Percentiles rank a stretch among this genome's conserved stretches.
These are phyloP conservation scores for Limnephilus auricula DNA, from an alignment of 2,888 invertebrate species.

Conservation along the genomic window DNA sequence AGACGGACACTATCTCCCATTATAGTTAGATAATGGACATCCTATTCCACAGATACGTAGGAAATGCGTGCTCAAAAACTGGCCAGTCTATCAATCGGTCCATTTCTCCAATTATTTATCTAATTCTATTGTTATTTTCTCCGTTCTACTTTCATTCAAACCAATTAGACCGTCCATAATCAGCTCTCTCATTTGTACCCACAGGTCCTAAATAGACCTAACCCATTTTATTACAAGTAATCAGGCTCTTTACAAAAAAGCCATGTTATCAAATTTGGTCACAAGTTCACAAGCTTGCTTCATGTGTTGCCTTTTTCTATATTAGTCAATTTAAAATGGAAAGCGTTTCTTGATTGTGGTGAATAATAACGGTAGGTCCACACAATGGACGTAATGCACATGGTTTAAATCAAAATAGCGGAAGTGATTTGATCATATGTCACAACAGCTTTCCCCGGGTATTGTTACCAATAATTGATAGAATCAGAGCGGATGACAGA, in stretches of 20 bases:
- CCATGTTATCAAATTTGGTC: neutral
- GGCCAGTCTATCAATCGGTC: neutral
- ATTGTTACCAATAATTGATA: neutral
- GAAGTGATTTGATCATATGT: conserved; percentile 21
- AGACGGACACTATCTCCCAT: neutral
- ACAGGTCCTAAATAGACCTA: neutral
- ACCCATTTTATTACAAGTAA: neutral
- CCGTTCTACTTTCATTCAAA: conserved; percentile 15
- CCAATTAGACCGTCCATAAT: conserved; percentile 32
- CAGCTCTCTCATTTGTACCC: conserved; percentile 23
- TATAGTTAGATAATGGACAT: neutral
- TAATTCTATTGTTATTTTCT: conserved; percentile 22
- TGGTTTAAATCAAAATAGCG: conserved; percentile 30
- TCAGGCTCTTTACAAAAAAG: neutral
- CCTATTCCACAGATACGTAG: neutral
- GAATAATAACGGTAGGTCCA: conserved; percentile 6
- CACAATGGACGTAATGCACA: neutral
- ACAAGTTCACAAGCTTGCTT: neutral
- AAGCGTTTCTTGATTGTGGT: neutral
- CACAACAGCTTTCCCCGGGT: conserved; percentile 22
- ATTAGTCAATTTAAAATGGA: neutral
- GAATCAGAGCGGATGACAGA: conserved; percentile 5
- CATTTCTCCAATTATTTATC: conserved; percentile 17
- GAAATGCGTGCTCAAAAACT: conserved; percentile 2
- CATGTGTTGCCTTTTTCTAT: neutral